Percentiles rank a stretch among this genome's conserved stretches.
Evolutionary conservation across 1,140 invertebrate species (phyloP).

Genomic region (Megalopta genalis): DNA sequence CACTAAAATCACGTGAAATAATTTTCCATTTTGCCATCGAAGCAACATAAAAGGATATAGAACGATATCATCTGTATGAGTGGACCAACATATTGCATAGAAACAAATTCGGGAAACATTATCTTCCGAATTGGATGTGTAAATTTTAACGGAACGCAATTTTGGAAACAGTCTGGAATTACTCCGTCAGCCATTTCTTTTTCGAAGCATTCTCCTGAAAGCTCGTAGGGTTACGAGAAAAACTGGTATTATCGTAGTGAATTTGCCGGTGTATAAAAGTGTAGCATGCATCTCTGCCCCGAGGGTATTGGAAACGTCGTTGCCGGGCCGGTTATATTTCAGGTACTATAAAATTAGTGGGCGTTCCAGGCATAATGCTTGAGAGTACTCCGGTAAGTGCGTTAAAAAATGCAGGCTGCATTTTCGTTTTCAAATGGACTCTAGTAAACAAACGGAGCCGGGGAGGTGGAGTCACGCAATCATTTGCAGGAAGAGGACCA

Average conservation of each 20-base stretch:
- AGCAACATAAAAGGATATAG: too few relatives aligned
- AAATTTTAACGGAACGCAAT: background rate
- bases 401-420: conserved; percentile 58
- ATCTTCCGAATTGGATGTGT: background rate
- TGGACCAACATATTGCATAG: too few relatives aligned
- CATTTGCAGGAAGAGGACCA: background rate
- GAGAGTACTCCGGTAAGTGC: conserved; percentile 60
- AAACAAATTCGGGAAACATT: too few relatives aligned
- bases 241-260: conserved; percentile 44
- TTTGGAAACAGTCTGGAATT: background rate
- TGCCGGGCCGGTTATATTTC: conserved; percentile 47
- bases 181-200: conserved; percentile 11
- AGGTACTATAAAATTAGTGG: conserved; percentile 52
- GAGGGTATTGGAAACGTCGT: conserved; percentile 54
- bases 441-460: background rate
- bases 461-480: background rate
- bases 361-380: conserved; percentile 44
- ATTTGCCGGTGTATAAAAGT: conserved; percentile 36
- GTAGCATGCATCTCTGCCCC: conserved; percentile 35
- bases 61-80: too few relatives aligned
- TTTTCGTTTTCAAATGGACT: conserved; percentile 43
- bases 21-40: too few relatives aligned
- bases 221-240: conserved; percentile 19
- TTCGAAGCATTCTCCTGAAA: background rate
- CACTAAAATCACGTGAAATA: too few relatives aligned